Conservation (phyloP, 2,113 vertebrate genomes). For the Psilopsiagon aymara region DNA sequence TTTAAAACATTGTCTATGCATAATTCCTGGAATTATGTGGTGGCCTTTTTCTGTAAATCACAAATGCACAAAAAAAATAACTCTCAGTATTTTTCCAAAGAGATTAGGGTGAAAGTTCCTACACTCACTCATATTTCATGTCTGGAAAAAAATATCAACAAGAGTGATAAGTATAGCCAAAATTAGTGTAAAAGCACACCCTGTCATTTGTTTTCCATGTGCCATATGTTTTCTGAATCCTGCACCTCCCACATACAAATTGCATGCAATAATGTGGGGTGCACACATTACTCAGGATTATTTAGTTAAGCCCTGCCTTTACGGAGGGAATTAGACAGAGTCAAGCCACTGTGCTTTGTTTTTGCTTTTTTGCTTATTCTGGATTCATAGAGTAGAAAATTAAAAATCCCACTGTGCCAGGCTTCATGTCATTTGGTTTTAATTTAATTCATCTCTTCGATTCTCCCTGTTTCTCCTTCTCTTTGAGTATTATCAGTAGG, state of each 20-base stretch:
- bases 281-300: slow-evolving; percentile 60
- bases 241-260: slow-evolving; percentile 72
- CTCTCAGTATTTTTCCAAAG: slow-evolving; percentile 22
- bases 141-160: slow-evolving; percentile 56
- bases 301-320: slow-evolving; percentile 56
- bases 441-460: slow-evolving; percentile 63
- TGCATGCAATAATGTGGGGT: slow-evolving; percentile 63
- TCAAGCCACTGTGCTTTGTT: slow-evolving; percentile 36
- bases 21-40: neutral
- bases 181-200: slow-evolving; percentile 63
- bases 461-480: slow-evolving; percentile 41
- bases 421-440: slow-evolving; percentile 63
- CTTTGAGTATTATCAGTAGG: slow-evolving; percentile 52
- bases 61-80: neutral
- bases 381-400: slow-evolving; percentile 59
- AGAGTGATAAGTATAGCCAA: slow-evolving; percentile 64
- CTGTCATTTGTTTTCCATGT: slow-evolving; percentile 69
- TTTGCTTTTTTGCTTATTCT: slow-evolving; percentile 20
- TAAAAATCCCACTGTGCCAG: slow-evolving; percentile 53
- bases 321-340: slow-evolving; percentile 46
- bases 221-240: slow-evolving; percentile 74
- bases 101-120: slow-evolving; percentile 54
- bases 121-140: slow-evolving; percentile 48
- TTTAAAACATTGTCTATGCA: neutral
- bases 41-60: slow-evolving; percentile 46